Base-by-base conservation (phyloP, 2,888 invertebrate genomes). In the Terebella lapidaria region DNA sequence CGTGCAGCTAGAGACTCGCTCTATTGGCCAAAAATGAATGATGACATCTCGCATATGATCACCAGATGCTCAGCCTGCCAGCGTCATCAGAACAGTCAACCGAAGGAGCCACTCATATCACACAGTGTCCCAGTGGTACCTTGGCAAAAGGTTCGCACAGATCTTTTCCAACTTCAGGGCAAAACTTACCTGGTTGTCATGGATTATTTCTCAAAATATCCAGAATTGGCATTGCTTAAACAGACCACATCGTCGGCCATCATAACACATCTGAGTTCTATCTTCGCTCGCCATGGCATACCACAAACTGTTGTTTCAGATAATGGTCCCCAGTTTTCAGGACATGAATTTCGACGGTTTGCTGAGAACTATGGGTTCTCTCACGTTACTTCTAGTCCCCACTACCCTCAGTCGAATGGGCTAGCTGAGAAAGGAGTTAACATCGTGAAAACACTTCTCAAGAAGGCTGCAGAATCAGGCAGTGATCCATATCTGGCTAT, bases 341-440 rank as follows among this genome's bases (percentile, higher is more conserved):
- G n/a, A n/a, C n/a, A n/a, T n/a, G n/a, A n/a, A n/a, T n/a, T n/a
- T n/a, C n/a, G n/a, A n/a, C n/a, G n/a, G n/a, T n/a, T n/a, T n/a
- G n/a, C n/a, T n/a, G n/a, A n/a, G n/a, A n/a, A n/a, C n/a, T n/a
- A n/a, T n/a, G n/a, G n/a, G n/a, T n/a, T n/a, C n/a, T n/a, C n/a
- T n/a, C 67, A 67, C 54, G 24, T 60, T 3, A 66, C 66, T n/a
- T 62, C 61, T 15, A 61, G 59, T 25, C 67, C 65, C 1, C 26
- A 51, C 15, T 67, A 63, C 47, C 64, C 66, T 18, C 59, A 67
- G 45, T 58, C 60, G 10, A 71, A 69, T 57, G 66, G 70, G 10
- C 55, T 67, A 5, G 68, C 65, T 3, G 70, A 69, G 35, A 56
- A 45, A 26, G 59, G 57, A 18, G 70, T 71, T 1, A 62, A 67